Conservation (phyloP, 2,888 invertebrate species). For the Cancer borealis region DNA sequence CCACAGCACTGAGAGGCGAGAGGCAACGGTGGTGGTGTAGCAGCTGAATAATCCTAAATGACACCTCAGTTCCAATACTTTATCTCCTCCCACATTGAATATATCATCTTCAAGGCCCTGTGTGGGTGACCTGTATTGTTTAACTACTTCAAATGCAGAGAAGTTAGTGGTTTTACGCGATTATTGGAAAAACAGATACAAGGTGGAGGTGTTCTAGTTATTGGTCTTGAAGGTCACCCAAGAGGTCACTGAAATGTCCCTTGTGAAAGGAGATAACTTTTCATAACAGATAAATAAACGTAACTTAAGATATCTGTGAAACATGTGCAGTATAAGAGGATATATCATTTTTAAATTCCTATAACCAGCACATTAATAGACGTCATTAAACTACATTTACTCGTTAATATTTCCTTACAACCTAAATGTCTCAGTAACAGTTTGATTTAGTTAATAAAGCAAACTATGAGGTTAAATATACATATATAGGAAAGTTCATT, state of each 20-base stretch:
- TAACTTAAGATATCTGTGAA: background rate
- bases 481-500: no score
- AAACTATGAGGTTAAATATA: no score
- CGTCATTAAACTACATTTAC: no score
- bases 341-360: background rate
- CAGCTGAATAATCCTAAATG: background rate
- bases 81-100: background rate
- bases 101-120: background rate
- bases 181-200: background rate
- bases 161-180: background rate
- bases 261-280: background rate
- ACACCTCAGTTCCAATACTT: background rate
- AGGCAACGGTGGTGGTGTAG: background rate
- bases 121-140: background rate
- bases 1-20: background rate
- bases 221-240: background rate
- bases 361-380: background rate
- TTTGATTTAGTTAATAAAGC: no score
- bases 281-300: background rate
- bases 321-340: background rate
- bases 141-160: background rate
- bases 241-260: conserved; percentile 33
- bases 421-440: no score
- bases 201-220: background rate
- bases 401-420: no score